Base-by-base conservation (phyloP, 2,888 invertebrate genomes). In the Mimumesa dahlbomi region DNA sequence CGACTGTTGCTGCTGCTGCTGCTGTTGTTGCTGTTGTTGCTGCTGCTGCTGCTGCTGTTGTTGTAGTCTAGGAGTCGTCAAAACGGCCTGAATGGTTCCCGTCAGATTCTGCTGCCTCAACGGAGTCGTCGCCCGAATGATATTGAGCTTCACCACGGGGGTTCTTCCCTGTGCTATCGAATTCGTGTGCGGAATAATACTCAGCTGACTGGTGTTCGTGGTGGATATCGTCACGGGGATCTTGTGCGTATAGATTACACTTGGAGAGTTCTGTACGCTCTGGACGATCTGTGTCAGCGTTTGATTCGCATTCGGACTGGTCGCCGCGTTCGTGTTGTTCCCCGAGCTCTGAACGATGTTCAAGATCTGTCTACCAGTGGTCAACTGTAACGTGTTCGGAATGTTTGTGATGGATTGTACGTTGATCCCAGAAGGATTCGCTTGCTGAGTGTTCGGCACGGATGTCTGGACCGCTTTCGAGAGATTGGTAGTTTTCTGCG, bases 181-280 rank as follows among this genome's bases (percentile, higher is more conserved):
- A 62, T 86, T 87, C 0, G 83, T 77, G 52, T 87, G 85, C 14
- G 89, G 88, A 49, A 89, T 84, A 45, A 89, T 85, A 56, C 85
- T 89, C 29, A 89, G 57, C 45, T 88, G 89, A 34, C 84, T 87
- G 5, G 89, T 83, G 78, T 87, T 88, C 0, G 85, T 88, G 6
- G 88, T 87, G 16, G 89, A 83, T 79, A 89, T 82, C 46, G 93
- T 92, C 0, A 93, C 93, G 0, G 94, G 94, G 80, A 94, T 93
- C 89, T 94, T 94, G 73, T 94, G 91, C 53, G 94, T 93, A 84
- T 94, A 94, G 77, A 94, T 94, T 0, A 94, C 94, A 14, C 93
- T 93, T 49, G 93, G 93, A 2, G 84, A 77, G 56, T 82, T 80
- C 2, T 73, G 79, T 2, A 81, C 82, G 38, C 79, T 85, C 36